phyloP scores from a whole-genome alignment of 2,113 vertebrate species.

The Mirza zaza region DNA sequence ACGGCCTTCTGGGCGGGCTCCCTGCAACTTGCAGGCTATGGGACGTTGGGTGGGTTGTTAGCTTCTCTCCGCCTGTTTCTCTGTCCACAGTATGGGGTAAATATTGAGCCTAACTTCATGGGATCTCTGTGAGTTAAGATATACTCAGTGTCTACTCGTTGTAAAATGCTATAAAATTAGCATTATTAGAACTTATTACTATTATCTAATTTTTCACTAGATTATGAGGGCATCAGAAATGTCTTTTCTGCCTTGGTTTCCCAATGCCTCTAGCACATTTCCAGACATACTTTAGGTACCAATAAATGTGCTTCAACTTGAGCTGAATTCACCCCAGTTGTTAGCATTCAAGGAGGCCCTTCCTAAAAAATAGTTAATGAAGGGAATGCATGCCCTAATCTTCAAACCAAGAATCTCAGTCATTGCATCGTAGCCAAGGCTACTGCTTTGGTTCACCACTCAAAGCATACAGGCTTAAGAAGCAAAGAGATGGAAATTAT shows the following conservation, averaged over 20 bases:
- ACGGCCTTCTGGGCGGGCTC: background rate
- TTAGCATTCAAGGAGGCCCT: background rate
- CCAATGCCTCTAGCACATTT: background rate
- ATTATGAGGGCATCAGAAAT: background rate
- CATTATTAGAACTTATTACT: background rate
- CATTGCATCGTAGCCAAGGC: background rate
- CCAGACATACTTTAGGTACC: background rate
- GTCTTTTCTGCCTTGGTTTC: background rate
- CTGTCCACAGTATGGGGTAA: background rate
- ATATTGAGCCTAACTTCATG: background rate
- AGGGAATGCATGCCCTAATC: accelerated
- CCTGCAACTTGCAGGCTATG: background rate
- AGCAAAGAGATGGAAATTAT: background rate
- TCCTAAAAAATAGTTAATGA: background rate
- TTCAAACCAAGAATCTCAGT: background rate
- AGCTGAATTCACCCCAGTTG: background rate
- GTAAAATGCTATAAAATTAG: background rate
- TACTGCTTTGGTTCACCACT: background rate
- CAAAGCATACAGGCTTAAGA: background rate
- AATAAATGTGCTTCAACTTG: background rate
- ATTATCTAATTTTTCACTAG: background rate
- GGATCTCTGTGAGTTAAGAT: background rate
- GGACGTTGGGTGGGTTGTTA: background rate
- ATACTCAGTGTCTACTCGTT: background rate
- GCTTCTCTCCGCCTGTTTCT: background rate